Evolutionary conservation across 1,140 invertebrate genomes (phyloP), one percentile per base, ranked within the genome.

Genomic region (Ceratitis capitata): DNA sequence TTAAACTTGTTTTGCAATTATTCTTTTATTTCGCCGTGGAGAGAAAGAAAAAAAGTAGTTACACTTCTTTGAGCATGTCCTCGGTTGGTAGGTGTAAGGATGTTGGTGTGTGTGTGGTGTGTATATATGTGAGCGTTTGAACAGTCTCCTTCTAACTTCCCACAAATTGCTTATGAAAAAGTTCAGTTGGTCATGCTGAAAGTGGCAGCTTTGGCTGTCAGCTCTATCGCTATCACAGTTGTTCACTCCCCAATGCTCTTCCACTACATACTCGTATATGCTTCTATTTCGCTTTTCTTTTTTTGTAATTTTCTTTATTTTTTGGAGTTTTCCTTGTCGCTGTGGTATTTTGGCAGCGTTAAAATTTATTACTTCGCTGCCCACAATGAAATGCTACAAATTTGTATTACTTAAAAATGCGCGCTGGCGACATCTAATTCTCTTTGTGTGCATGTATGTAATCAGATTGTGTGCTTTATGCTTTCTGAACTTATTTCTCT

Each of bases 381-480:
- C 69, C 69, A 45, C 69, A 78, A 45, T 78, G 69, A 78, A 78
- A 78, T 78, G 69, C 45, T 78, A 78, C 69, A 78, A 45, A 78
- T 78, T 78, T 78, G 69, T 45, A 45, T 42, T 78, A 26, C 39
- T 45, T 78, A 78, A 78, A n/a, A 78, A 78, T 69, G 61, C 32
- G 61, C 32, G 32, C 61, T 69, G 29, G 61, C 61, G 29, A 69
- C 61, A 39, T 16, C 39, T 12, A 29, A 29, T 69, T 29, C 9
- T 19, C 19, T 2, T 12, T 32, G 29, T 61, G 58, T 29, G 23
- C n/a, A n/a, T n/a, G n/a, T n/a, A 14, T 61, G 61, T 14, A 35
- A 16, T 69, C 32, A 19, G 19, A 19, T 56, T 32, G 14, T 69
- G 3, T 39, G 29, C 10, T 29, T 61, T 61, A n/a, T 9, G n/a